Evolutionary conservation across 2,113 vertebrate species (phyloP), one percentile per base, ranked within the genome.

Genomic region (Pterophyllum scalare): DNA sequence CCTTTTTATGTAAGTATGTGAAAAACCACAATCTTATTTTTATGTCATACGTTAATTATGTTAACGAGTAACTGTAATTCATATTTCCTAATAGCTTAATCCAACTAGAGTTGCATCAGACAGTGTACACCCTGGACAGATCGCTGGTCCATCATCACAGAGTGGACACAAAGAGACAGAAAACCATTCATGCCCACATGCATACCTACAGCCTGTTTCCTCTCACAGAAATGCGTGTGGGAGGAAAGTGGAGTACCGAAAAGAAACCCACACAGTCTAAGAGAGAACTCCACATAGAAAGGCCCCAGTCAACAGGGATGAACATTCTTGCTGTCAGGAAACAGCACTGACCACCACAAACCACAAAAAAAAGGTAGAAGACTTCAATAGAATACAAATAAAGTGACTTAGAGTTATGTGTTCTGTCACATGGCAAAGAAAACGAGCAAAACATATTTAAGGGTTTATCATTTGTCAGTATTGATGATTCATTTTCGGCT

Each of bases 121-220:
- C 24, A 70, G 65, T 49, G 49, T 70, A 15, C 43, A 52, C 24
- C 65, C 43, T 52, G 65, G 43, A 70, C 17, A 52, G 24, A 31
- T 70, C 43, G 12, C 10, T 43, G 20, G 65, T 70, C 65, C 65
- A 52, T 70, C 43, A 70, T 33, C 31, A 33, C 40, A 49, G 24
- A 70, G 24, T 17, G 17, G 28, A 70, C 65, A 52, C 10, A 70
- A 10, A 52, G 65, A 49, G 65, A 52, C 65, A 70, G 65, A 31
- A 43, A 70, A 46, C 43, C 65, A 52, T 70, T 70, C 65, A 70
- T 70, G 65, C 65, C 43, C 65, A 49, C 65, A 52, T 70, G 65
- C 17, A 31, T 70, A 70, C 17, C 65, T 70, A 70, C 65, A 70
- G 65, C 9, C 43, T 40, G 24, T 49, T 70, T 70, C 65, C 11